These are phyloP conservation scores for Nyleta sp. DNA, from an alignment of 2,888 invertebrate species.

Conservation along the genomic window DNA sequence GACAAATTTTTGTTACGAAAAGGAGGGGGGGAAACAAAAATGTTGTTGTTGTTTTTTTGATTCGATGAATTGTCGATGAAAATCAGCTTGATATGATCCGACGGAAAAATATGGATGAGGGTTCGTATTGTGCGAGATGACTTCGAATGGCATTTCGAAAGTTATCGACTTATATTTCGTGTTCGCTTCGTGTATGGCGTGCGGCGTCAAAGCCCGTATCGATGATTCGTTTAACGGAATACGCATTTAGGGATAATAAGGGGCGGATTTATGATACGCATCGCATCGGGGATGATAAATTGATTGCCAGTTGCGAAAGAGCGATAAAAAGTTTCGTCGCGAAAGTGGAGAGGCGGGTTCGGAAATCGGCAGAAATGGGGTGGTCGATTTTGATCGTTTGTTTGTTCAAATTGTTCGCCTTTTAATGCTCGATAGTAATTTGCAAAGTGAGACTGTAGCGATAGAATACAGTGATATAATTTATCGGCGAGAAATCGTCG, in stretches of 20 bases:
- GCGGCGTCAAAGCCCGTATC: constrained; percentile 5
- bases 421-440: no score
- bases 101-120: background rate
- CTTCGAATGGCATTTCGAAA: constrained; percentile 4
- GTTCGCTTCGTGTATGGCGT: background rate
- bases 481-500: no score
- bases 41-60: no score
- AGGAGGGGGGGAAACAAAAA: no score
- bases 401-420: no score
- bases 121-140: constrained; percentile 2
- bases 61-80: no score
- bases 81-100: no score
- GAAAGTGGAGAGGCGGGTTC: background rate
- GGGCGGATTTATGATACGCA: constrained; percentile 12
- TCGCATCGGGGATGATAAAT: constrained; percentile 14
- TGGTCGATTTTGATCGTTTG: no score
- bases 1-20: no score
- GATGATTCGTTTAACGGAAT: constrained; percentile 10
- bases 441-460: no score
- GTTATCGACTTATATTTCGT: constrained; percentile 10
- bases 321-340: background rate
- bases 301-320: constrained; percentile 10
- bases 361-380: no score
- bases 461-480: no score
- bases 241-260: constrained; percentile 27